Conservation (phyloP, 2,797 vertebrate genomes). For the Takifugu rubripes region DNA sequence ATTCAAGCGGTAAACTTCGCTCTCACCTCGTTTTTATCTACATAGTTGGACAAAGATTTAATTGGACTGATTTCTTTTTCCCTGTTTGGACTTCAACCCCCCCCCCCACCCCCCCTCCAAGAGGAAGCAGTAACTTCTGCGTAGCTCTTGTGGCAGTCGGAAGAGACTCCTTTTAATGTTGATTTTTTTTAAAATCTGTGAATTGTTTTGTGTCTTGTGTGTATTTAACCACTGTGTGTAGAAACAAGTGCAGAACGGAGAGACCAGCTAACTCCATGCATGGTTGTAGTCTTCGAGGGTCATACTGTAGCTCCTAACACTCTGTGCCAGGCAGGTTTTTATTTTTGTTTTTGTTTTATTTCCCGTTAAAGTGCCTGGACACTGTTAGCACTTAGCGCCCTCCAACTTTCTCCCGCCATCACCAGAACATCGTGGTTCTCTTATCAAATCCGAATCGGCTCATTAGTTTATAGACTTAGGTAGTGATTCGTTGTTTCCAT, state of each 20-base stretch:
- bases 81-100: conserved; percentile 35
- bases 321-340: conserved; percentile 60
- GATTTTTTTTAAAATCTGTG: conserved; percentile 60
- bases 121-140: conserved; percentile 59
- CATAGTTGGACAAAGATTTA: conserved; percentile 45
- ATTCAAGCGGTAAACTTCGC: conserved; percentile 45
- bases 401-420: conserved; percentile 12
- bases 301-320: conserved; percentile 58
- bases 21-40: conserved; percentile 36
- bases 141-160: conserved; percentile 48
- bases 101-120: neutral
- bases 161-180: conserved; percentile 59
- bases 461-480: conserved; percentile 52
- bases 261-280: conserved; percentile 62
- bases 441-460: conserved; percentile 35
- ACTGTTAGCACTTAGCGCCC: conserved; percentile 63
- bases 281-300: conserved; percentile 63
- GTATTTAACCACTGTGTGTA: conserved; percentile 64
- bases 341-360: neutral
- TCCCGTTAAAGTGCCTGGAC: conserved; percentile 60
- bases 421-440: conserved; percentile 34
- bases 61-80: conserved; percentile 48
- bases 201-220: conserved; percentile 68
- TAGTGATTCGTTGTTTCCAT: conserved; percentile 52
- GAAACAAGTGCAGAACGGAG: conserved; percentile 49